Evolutionary conservation across 2,888 invertebrate species (phyloP).

Genomic region (Pherbina coryleti): DNA sequence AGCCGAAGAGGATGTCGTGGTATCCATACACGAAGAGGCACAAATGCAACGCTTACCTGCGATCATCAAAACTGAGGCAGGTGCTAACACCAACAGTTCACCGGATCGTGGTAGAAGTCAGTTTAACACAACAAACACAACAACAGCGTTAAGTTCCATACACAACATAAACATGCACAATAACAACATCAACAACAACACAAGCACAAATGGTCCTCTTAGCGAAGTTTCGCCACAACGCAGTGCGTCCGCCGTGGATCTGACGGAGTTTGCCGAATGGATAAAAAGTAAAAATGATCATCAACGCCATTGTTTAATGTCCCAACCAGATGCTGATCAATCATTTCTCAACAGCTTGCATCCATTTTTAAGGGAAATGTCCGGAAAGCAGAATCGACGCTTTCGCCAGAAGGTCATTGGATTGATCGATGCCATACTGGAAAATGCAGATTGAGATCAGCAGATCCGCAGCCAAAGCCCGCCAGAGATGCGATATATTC

Average conservation of each 20-base stretch:
- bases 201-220: slow-evolving; percentile 19
- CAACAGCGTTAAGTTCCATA: slow-evolving; percentile 45
- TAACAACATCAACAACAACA: slow-evolving; percentile 35
- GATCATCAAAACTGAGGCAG: slow-evolving; percentile 32
- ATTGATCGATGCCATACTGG: slow-evolving; percentile 62
- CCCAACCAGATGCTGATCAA: slow-evolving; percentile 62
- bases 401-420: slow-evolving; percentile 64
- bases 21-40: slow-evolving; percentile 51
- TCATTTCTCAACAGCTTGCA: slow-evolving; percentile 64
- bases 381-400: slow-evolving; percentile 64
- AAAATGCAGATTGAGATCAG: slow-evolving; percentile 53
- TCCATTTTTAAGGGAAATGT: slow-evolving; percentile 64
- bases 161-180: slow-evolving; percentile 16
- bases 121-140: slow-evolving; percentile 32
- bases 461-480: slow-evolving; percentile 27
- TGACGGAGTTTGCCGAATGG: slow-evolving; percentile 62
- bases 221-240: slow-evolving; percentile 26
- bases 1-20: slow-evolving; percentile 55
- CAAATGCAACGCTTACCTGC: slow-evolving; percentile 26
- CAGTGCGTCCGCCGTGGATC: slow-evolving; percentile 53
- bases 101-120: slow-evolving; percentile 2
- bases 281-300: slow-evolving; percentile 57
- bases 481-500: slow-evolving; percentile 23
- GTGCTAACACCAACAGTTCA: slow-evolving; percentile 9
- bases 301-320: slow-evolving; percentile 53